Percentiles rank a stretch among this genome's conserved stretches.
These are phyloP conservation scores for Heptranchias perlo DNA, from an alignment of 2,113 vertebrate species.

Conservation along the genomic window DNA sequence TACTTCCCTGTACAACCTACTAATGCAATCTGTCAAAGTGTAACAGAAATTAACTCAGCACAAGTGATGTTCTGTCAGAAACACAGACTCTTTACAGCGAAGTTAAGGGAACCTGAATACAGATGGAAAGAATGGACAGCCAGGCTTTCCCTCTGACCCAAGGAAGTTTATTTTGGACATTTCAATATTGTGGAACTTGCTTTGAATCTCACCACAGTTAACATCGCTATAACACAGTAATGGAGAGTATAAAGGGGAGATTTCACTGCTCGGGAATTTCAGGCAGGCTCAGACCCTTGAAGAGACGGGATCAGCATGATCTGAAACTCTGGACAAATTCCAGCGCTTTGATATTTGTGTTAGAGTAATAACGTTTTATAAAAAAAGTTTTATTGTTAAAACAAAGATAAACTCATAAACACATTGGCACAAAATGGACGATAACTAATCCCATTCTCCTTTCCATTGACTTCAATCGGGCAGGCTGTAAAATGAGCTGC, in stretches of 20 bases:
- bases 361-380: too few species aligned
- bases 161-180: neutral
- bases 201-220: neutral
- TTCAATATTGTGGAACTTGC: neutral
- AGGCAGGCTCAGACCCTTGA: neutral
- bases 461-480: too few species aligned
- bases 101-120: neutral
- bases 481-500: too few species aligned
- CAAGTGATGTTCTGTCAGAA: neutral
- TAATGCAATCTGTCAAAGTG: constrained; percentile 25
- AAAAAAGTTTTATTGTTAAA: too few species aligned
- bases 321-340: neutral
- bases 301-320: neutral
- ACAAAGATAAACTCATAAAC: too few species aligned
- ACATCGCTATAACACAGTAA: neutral
- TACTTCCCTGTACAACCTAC: neutral
- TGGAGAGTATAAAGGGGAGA: neutral
- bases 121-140: neutral
- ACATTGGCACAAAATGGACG: too few species aligned
- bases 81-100: neutral
- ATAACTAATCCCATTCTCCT: too few species aligned
- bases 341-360: neutral
- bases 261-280: neutral
- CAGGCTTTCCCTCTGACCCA: neutral
- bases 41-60: neutral